Evolutionary conservation across 2,888 invertebrate genomes (phyloP), one percentile per base, ranked within the genome.

Genomic region (Ligdia adustata): DNA sequence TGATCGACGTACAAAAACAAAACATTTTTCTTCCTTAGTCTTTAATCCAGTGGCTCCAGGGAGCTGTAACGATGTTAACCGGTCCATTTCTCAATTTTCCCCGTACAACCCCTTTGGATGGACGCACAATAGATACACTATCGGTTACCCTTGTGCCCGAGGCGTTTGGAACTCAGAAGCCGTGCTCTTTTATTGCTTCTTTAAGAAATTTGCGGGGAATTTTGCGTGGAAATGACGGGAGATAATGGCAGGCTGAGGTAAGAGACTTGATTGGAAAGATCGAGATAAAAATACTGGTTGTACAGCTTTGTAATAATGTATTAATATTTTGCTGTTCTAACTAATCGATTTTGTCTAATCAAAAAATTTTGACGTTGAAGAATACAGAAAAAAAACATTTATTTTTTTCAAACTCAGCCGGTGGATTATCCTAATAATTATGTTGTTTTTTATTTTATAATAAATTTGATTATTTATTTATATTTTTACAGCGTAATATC

Each of bases 61-160:
- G 82, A 72, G 79, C 69, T 69, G 80, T 90, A 90, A 90, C 86
- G 68, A 84, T 72, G 86, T 90, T 90, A 90, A 77, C 82, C 87
- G 89, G 89, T 84, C 88, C 90, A 90, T 90, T 90, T 90, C 90
- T 89, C 90, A 90, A 90, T 90, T 89, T 86, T 75, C 70, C 73
- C 75, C 69, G 47, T 48, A 54, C 70, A 71, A 75, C 80, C 83
- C 82, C 75, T 75, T 78, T 74, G 49, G 79, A 79, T 79, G 83
- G 83, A 79, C 80, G 79, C 64, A 77, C 78, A 76, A 78, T 75
- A 74, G 76, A 75, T 75, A 71, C 71, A 69, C 59, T 56, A 60
- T 69, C 71, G 62, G 64, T 66, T 82, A 79, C 87, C 87, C 84
- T 82, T 78, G 78, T 67, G 83, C 85, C 83, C 72, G 78, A 69